phyloP scores from a whole-genome alignment of 1,140 invertebrate genomes.

The Bombus impatiens region DNA sequence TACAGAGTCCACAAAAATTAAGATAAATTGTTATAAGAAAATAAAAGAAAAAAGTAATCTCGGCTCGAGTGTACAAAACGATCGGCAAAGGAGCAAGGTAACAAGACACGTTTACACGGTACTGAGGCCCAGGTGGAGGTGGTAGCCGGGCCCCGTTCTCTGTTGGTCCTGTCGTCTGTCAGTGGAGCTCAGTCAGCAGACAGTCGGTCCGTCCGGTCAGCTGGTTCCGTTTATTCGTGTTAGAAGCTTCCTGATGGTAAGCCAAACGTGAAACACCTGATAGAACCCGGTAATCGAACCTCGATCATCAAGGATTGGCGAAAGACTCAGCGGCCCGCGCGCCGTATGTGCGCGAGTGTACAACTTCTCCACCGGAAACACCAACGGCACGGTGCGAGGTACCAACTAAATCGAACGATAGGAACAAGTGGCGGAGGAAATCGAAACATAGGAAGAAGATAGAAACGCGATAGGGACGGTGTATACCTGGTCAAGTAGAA shows the following conservation, averaged over 20 bases:
- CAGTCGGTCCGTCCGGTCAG: constrained; percentile 77
- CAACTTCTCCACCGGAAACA: constrained; percentile 58
- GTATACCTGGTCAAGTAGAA: constrained; percentile 64
- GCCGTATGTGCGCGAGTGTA: constrained; percentile 75
- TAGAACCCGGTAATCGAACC: constrained; percentile 40
- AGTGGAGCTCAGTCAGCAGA: constrained; percentile 79
- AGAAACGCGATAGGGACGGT: constrained; percentile 48
- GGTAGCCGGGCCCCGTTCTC: constrained; percentile 76
- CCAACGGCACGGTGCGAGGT: constrained; percentile 56
- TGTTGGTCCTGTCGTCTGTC: constrained; percentile 73
- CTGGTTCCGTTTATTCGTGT: constrained; percentile 69
- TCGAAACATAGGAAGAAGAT: not conserved
- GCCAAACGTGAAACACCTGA: constrained; percentile 39
- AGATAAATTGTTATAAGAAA: not conserved
- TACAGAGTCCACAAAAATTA: not conserved
- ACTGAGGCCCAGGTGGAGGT: constrained; percentile 72
- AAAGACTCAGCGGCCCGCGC: constrained; percentile 66
- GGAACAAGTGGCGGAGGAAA: not conserved
- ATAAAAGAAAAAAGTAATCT: too few species aligned
- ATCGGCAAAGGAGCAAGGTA: constrained; percentile 17
- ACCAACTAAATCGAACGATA: constrained; percentile 17
- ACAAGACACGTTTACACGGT: constrained; percentile 47
- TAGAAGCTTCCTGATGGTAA: constrained; percentile 50
- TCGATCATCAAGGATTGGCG: constrained; percentile 34
- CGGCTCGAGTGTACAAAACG: not conserved